Evolutionary conservation across 2,888 invertebrate genomes (phyloP), one percentile per base, ranked within the genome.

Genomic region (Synergus itoensis): DNA sequence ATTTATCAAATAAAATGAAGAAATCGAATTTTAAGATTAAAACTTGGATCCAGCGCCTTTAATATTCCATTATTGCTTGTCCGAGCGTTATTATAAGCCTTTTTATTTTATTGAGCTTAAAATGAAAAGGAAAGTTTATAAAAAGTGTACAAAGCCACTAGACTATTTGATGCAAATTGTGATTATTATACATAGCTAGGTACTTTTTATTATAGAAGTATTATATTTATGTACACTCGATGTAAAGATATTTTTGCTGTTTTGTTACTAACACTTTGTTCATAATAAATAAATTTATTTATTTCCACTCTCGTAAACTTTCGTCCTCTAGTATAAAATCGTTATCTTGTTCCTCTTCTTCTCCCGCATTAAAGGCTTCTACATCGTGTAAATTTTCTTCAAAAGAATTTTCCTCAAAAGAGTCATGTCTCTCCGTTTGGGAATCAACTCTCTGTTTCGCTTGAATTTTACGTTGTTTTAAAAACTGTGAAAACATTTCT

Each of bases 401-500:
- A 36, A 5, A 28, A 28, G 28, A 28, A 77, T 88, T 83, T 53
- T 85, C 77, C 16, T 87, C 84, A 28, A 86, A 53, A 4, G 86
- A 82, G 36, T 89, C 86, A 48, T 84, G 85, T 86, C 11, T 65
- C 7, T 48, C 9, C 7, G 65, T 91, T 90, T 9, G 86, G 87
- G 62, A 77, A 4, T 83, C 82, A 86, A 86, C 87, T 86, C 41
- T 86, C 0, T 62, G 82, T 79, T 78, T 88, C 43, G 84, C 81
- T 9, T 87, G 85, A 84, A 93, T 93, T 92, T 93, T 93, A 92
- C 94, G 92, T 82, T 94, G 93, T 62, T 91, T 85, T 81, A 95
- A 90, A 88, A 95, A 95, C 36, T 94, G 92, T 0, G 93, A 92
- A 81, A 95, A 93, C 16, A 94, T 93, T 79, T 93, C 91, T 79